Evolutionary conservation across 2,113 vertebrate genomes (phyloP).

Genomic region (Apodemus speciosus): DNA sequence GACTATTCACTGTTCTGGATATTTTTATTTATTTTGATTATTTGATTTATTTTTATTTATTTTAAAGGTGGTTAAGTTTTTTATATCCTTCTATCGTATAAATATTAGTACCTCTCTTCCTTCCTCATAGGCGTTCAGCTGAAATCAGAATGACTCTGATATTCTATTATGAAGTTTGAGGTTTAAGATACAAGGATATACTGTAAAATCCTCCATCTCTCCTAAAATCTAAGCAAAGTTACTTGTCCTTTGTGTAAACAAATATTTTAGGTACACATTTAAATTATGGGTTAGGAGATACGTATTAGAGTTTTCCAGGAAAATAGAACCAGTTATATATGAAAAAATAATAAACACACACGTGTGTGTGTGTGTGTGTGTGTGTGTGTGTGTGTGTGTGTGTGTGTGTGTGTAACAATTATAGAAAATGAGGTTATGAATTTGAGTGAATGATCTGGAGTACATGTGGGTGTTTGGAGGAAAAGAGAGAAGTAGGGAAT

Average conservation of each 20-base stretch:
- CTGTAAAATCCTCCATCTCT: neutral
- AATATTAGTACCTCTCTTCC: neutral
- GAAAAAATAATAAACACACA: neutral
- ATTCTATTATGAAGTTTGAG: neutral
- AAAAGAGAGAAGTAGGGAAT: neutral
- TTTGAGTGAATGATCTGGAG: neutral
- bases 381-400: too few species aligned
- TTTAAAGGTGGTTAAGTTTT: neutral
- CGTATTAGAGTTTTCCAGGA: neutral
- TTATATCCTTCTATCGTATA: neutral
- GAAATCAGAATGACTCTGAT: neutral
- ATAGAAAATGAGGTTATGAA: neutral
- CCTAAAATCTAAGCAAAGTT: neutral
- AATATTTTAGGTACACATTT: neutral
- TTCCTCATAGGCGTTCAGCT: neutral
- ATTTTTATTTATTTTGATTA: slow-evolving; percentile 1
- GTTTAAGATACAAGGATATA: too few species aligned
- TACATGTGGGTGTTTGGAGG: neutral
- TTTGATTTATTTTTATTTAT: neutral
- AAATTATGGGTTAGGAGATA: neutral
- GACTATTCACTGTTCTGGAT: neutral
- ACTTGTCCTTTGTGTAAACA: neutral
- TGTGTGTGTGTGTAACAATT: neutral
- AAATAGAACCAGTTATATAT: neutral
- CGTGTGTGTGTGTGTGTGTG: too few species aligned